phyloP scores from a whole-genome alignment of 2,113 vertebrate genomes.

The Phalacrocorax pelagicus region DNA sequence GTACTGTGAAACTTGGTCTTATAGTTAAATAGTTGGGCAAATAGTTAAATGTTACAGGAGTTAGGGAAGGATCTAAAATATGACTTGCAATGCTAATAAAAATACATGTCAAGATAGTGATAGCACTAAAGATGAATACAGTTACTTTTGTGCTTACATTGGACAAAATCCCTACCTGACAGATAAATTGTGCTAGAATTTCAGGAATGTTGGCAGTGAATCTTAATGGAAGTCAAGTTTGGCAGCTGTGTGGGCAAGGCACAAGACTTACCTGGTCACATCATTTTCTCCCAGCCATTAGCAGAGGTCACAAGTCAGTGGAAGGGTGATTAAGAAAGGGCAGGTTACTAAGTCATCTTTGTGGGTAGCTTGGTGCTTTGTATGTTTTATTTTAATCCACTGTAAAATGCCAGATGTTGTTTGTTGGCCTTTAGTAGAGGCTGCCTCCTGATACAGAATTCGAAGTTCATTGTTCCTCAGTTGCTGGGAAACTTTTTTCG shows the following conservation, averaged over 20 bases:
- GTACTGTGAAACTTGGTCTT: not conserved
- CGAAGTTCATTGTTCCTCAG: not conserved
- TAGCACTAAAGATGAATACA: constrained; percentile 33
- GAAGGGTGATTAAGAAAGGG: not conserved
- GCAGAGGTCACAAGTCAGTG: not conserved
- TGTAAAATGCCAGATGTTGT: not conserved
- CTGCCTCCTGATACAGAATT: not conserved
- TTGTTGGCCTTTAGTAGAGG: not conserved
- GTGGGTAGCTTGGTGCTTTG: not conserved
- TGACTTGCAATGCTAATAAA: constrained; percentile 16
- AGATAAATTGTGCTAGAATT: constrained; percentile 52
- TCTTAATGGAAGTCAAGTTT: not conserved
- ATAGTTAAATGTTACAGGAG: constrained; percentile 31
- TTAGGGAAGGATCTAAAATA: constrained; percentile 18
- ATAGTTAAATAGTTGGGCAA: not conserved
- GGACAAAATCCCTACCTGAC: constrained; percentile 45
- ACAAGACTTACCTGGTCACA: not conserved
- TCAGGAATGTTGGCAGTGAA: constrained; percentile 18
- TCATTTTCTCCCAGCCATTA: not conserved
- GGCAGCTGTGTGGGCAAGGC: not conserved
- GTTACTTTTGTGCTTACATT: constrained; percentile 44
- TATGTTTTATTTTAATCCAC: not conserved
- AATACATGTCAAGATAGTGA: constrained; percentile 44
- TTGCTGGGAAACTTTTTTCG: not conserved
- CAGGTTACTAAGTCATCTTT: not conserved